Evolutionary conservation across 2,113 vertebrate genomes (phyloP), one percentile per base, ranked within the genome.

Genomic region (pig (Sus scrofa)): DNA sequence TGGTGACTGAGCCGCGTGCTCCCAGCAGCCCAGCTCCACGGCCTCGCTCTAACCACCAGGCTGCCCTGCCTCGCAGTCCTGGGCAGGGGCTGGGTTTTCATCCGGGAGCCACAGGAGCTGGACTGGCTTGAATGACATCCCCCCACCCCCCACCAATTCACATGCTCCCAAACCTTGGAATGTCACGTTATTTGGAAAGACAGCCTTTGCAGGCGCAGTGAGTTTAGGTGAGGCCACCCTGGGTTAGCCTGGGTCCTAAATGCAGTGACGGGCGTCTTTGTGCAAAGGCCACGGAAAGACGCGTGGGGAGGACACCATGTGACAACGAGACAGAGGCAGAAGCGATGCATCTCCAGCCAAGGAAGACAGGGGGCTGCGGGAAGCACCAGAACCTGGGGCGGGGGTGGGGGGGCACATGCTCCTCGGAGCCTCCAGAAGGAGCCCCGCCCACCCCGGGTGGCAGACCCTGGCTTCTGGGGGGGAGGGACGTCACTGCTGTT

Each of bases 381-480:
- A 39, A 7, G n/a, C 11, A 8, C 26, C 34, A 30, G 62, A 19
- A 84, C 37, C 60, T 5, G 20, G 30, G n/a, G n/a, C n/a, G 14
- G 67, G 82, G 82, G 44, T 15, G 37, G 11, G 16, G 39, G 39
- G 16, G 2, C 56, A 56, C 1, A 19, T 9, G 8, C 67, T 7
- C 56, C 34, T 32, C 12, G 3, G 78, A 62, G 39, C 56, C 56
- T 11, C 68, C 32, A 2, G 68, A 2, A 54, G 12, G 58, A 63
- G 14, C 58, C 44, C 39, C 0, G 0, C 39, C 32, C 13, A 11
- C 37, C 0, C 37, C 18, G 3, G 18, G 12, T 3, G 37, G 14
- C 30, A 3, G 37, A 18, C 65, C 60, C 27, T 0, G 52, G 65
- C 20, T 70, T 65, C 63, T 26, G 2, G 37, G 5, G 44, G 7